Evolutionary conservation across 2,888 invertebrate species (phyloP).

Genomic region (Meteorus colon): DNA sequence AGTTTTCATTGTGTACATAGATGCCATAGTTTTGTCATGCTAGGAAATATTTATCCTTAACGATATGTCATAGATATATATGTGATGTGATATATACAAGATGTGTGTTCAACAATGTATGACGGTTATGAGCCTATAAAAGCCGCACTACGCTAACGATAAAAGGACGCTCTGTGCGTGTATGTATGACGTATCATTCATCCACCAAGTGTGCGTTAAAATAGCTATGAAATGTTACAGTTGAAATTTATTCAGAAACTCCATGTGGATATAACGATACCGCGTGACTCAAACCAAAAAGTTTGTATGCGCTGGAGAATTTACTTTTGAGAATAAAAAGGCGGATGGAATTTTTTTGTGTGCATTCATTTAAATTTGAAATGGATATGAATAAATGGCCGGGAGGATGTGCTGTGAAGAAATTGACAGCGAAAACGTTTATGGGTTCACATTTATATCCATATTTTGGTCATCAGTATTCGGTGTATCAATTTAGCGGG

Average conservation of each 20-base stretch:
- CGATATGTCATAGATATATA: constrained; percentile 6
- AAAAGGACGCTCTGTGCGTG: constrained; percentile 39
- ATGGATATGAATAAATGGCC: too few species aligned
- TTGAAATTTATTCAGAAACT: constrained; percentile 15
- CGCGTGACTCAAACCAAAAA: neutral
- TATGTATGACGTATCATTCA: constrained; percentile 10
- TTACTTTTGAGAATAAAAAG: too few species aligned
- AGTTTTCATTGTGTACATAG: neutral
- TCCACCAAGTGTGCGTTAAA: constrained; percentile 12
- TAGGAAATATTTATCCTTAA: neutral
- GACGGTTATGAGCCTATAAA: constrained; percentile 53
- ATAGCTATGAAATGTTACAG: constrained; percentile 2
- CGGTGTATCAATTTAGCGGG: too few species aligned
- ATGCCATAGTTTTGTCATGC: neutral
- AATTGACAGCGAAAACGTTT: too few species aligned
- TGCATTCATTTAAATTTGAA: too few species aligned
- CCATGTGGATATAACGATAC: neutral
- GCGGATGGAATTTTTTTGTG: too few species aligned
- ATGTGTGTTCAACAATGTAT: constrained; percentile 48
- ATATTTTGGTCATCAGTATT: too few species aligned
- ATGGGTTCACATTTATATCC: too few species aligned
- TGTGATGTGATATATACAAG: constrained; percentile 19
- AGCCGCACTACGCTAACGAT: constrained; percentile 46
- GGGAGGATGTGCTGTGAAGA: too few species aligned
- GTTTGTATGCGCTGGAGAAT: neutral